Evolutionary conservation across 2,888 invertebrate genomes (phyloP), one percentile per base, ranked within the genome.

Genomic region (Drymonia ruficornis): DNA sequence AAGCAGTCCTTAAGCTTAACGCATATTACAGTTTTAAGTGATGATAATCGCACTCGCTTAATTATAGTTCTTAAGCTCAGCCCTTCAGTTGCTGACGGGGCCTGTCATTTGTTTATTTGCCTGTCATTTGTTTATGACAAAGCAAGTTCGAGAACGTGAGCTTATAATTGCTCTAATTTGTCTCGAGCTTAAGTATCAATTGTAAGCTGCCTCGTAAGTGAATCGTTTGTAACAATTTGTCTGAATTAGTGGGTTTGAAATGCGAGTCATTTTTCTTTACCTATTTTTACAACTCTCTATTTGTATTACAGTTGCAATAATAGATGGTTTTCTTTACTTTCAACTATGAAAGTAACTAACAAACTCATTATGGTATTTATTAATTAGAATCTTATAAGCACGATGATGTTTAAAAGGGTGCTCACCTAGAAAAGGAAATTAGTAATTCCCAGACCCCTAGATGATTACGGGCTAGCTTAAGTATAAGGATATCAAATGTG

Each of bases 121-220:
- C 23, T 44, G 19, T 23, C 44, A 44, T 44, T 44, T 23, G 18
- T 44, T 44, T 16, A 44, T 42, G 42, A 23, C 23, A 19, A 19
- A 23, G 44, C 15, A 16, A 15, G 11, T 19, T 15, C 11, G 19
- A 23, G 23, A 44, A n/a, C 23, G 23, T 23, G 23, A 44, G 23
- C n/a, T 4, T 19, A 5, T 44, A 23, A 44, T 23, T 44, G 16
- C 44, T 23, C 23, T n/a, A 23, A 44, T 44, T 23, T 23, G 23
- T 40, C 40, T 16, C 16, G 13, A 23, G 44, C 44, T 19, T 13
- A 23, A 19, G 43, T 43, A 19, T 43, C 43, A 43, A 43, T 23
- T 43, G 16, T 43, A 19, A n/a, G 12, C 15, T 19, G 19, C 19
- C 12, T 43, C 18, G 13, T 23, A 7, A 2, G 23, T 23, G 23